These are phyloP conservation scores for Trichogramma dendrolimi DNA, from an alignment of 2,888 invertebrate genomes.

Conservation along the genomic window DNA sequence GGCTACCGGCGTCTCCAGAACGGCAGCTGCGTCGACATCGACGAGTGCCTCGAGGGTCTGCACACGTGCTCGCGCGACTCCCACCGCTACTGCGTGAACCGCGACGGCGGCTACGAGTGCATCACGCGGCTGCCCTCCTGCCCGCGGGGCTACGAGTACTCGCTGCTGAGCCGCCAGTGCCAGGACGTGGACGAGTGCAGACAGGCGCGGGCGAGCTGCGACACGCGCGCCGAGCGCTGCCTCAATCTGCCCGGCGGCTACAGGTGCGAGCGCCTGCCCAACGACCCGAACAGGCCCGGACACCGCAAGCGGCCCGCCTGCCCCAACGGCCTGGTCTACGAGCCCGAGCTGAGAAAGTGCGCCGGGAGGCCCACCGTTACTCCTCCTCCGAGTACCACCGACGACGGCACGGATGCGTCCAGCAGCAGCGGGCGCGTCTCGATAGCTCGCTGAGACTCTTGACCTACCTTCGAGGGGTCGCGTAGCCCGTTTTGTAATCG, in stretches of 20 bases:
- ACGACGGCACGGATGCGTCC: not conserved
- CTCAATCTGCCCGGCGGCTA: slow-evolving; percentile 57
- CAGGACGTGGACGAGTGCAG: slow-evolving; percentile 60
- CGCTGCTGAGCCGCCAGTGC: slow-evolving; percentile 36
- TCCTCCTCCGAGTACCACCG: not conserved
- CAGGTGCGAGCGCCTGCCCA: slow-evolving; percentile 39
- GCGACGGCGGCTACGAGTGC: slow-evolving; percentile 53
- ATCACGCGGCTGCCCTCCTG: slow-evolving; percentile 44
- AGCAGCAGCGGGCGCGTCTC: not conserved
- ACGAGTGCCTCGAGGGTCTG: slow-evolving; percentile 62
- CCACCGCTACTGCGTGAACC: slow-evolving; percentile 53
- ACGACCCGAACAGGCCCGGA: slow-evolving; percentile 3
- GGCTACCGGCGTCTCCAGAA: slow-evolving; percentile 49
- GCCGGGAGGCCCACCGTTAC: slow-evolving; percentile 8
- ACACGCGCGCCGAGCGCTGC: slow-evolving; percentile 52
- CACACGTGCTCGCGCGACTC: slow-evolving; percentile 44
- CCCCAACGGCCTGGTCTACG: slow-evolving; percentile 48
- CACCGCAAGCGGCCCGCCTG: slow-evolving; percentile 38
- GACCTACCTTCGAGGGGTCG: too few relatives aligned
- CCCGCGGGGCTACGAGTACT: slow-evolving; percentile 41
- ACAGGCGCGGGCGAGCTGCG: slow-evolving; percentile 47
- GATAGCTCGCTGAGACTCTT: not conserved
- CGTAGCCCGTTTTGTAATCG: too few relatives aligned
- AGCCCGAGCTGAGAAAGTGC: slow-evolving; percentile 35
- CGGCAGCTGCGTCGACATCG: slow-evolving; percentile 61